Percentiles rank a stretch among this genome's conserved stretches.
These are phyloP conservation scores for Sturnus vulgaris DNA, from an alignment of 2,113 vertebrate species.

Conservation along the genomic window DNA sequence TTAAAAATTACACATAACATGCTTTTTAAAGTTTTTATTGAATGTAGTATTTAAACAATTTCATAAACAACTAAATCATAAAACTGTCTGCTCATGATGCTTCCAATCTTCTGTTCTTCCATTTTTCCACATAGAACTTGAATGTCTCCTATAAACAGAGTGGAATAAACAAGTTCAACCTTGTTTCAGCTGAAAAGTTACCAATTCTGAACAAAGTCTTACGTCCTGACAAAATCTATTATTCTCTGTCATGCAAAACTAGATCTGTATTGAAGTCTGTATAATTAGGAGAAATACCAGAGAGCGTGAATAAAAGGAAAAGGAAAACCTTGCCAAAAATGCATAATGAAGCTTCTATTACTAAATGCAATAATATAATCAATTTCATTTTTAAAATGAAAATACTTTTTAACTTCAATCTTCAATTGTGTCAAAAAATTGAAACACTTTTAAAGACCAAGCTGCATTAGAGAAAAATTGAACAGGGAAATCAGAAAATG, in stretches of 20 bases:
- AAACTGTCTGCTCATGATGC: not conserved
- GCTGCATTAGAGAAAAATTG: not conserved
- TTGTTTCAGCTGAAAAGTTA: conserved; percentile 3
- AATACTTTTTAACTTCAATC: conserved; percentile 47
- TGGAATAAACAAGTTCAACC: conserved; percentile 15
- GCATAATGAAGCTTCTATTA: conserved; percentile 48
- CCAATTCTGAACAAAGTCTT: not conserved
- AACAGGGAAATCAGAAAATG: not conserved
- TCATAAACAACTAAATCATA: conserved; percentile 17
- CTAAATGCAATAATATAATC: conserved; percentile 50
- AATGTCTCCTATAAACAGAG: conserved; percentile 79
- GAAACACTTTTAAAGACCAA: not conserved
- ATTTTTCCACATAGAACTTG: conserved; percentile 80
- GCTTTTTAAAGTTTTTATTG: conserved; percentile 36
- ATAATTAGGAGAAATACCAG: conserved; percentile 50
- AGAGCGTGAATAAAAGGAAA: conserved; percentile 42
- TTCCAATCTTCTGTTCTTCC: conserved; percentile 54
- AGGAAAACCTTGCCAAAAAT: conserved; percentile 48
- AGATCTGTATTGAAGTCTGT: conserved; percentile 29
- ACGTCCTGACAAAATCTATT: conserved; percentile 8
- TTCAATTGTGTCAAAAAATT: conserved; percentile 15
- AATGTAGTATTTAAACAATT: conserved; percentile 29
- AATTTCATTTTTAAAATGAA: conserved; percentile 34
- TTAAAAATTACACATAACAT: conserved; percentile 33
- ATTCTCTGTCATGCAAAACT: conserved; percentile 40